A percentile compares a stretch with the other conserved stretches of the same genome.
phyloP scores from a whole-genome alignment of 2,888 invertebrate species.

The Agonopterix alstromeriana region DNA sequence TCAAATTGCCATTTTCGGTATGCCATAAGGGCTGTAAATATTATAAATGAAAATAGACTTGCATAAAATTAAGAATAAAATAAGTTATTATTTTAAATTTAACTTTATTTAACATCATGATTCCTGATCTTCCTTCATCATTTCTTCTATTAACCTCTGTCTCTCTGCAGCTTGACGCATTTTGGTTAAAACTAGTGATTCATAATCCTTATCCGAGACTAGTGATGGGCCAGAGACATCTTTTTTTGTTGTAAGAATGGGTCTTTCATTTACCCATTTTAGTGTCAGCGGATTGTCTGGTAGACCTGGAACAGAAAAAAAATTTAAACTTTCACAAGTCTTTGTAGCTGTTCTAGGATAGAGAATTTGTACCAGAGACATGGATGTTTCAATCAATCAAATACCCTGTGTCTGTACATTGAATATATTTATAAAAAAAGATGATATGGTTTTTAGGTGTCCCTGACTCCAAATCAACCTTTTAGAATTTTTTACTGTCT shows the following conservation, averaged over 20 bases:
- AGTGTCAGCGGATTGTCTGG: conserved; percentile 83
- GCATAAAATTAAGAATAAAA: not conserved
- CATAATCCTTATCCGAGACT: conserved; percentile 84
- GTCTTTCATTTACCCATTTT: conserved; percentile 80
- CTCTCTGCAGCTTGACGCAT: conserved; percentile 91
- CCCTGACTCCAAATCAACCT: too few species aligned
- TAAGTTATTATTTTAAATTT: not conserved
- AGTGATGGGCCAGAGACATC: conserved; percentile 45
- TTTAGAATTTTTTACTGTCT: too few species aligned
- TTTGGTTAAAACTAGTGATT: conserved; percentile 86
- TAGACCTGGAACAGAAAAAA: conserved; percentile 67
- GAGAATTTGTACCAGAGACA: too few species aligned
- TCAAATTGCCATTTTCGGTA: too few species aligned
- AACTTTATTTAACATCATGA: conserved; percentile 9
- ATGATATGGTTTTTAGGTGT: too few species aligned
- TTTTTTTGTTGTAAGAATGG: conserved; percentile 53
- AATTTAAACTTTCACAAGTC: not conserved
- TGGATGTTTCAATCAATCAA: too few species aligned
- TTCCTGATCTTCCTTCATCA: conserved; percentile 76
- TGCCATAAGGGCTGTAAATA: too few species aligned
- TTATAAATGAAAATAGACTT: too few species aligned
- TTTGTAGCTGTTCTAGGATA: not conserved
- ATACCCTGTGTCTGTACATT: too few species aligned
- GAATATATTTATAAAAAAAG: too few species aligned
- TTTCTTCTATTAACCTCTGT: conserved; percentile 83